phyloP scores from a whole-genome alignment of 2,797 vertebrate species.

The Alosa sapidissima region DNA sequence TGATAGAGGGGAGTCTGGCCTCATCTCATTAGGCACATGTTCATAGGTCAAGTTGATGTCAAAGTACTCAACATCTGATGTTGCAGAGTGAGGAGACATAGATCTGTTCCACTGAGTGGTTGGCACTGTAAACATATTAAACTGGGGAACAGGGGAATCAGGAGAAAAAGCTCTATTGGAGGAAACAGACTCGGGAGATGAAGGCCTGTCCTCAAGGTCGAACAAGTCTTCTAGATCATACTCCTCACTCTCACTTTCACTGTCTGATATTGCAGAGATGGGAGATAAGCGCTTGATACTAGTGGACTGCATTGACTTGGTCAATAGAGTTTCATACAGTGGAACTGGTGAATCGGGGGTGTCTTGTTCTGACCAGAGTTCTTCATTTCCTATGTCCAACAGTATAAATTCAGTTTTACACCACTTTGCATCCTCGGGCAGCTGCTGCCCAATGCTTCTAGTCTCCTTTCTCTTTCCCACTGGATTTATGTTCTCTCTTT shows the following conservation, averaged over 20 bases:
- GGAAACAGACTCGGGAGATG: neutral
- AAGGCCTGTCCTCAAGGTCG: too few relatives aligned
- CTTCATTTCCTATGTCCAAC: too few relatives aligned
- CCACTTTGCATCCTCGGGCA: too few relatives aligned
- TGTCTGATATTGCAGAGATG: neutral
- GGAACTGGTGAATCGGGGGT: neutral
- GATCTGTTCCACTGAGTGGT: slow-evolving; percentile 4
- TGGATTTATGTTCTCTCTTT: too few relatives aligned
- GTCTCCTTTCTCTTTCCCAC: too few relatives aligned
- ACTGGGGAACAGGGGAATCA: slow-evolving; percentile 43
- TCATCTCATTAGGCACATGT: neutral
- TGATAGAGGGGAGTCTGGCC: slow-evolving; percentile 27
- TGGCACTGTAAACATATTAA: neutral
- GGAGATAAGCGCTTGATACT: neutral
- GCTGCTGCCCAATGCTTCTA: too few relatives aligned
- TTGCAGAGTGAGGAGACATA: slow-evolving; percentile 16
- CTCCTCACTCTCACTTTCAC: neutral
- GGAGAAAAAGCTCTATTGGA: slow-evolving; percentile 32
- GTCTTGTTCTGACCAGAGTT: too few relatives aligned
- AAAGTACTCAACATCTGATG: neutral
- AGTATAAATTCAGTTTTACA: too few relatives aligned
- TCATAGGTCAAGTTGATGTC: neutral
- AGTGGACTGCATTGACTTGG: neutral
- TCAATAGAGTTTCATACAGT: too few relatives aligned
- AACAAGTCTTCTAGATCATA: neutral